Evolutionary conservation across 2,797 vertebrate genomes (phyloP).

Genomic region (Numenius phaeopus): DNA sequence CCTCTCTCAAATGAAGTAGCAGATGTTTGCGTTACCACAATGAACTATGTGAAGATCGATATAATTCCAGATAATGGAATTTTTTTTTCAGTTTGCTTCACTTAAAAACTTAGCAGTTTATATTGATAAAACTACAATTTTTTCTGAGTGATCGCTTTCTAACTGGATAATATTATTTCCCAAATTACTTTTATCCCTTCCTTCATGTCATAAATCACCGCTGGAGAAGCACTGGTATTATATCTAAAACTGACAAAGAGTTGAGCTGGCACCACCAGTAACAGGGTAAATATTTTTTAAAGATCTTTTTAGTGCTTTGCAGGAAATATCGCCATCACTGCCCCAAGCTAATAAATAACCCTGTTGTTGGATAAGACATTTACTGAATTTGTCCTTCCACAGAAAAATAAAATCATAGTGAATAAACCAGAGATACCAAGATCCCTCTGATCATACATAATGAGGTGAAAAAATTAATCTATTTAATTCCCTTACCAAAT

Average conservation of each 20-base stretch:
- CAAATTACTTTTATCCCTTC: slow-evolving; percentile 23
- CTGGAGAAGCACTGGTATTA: background rate
- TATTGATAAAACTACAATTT: slow-evolving; percentile 25
- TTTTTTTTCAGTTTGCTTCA: background rate
- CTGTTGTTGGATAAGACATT: background rate
- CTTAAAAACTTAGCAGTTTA: slow-evolving; percentile 16
- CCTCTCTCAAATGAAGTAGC: background rate
- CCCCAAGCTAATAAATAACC: background rate
- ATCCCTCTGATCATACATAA: background rate
- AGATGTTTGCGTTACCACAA: background rate
- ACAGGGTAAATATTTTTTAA: background rate
- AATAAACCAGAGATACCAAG: background rate
- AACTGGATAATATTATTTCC: slow-evolving; percentile 11
- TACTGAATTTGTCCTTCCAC: background rate
- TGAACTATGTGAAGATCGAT: background rate
- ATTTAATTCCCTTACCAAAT: background rate
- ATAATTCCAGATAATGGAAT: background rate
- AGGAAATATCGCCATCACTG: background rate
- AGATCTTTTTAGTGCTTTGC: background rate
- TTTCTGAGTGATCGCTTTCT: background rate
- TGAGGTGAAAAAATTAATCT: background rate
- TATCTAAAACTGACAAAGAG: background rate
- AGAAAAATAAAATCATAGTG: background rate
- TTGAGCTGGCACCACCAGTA: background rate
- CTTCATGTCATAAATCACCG: background rate